Percentiles rank a stretch among this genome's conserved stretches.
phyloP scores from a whole-genome alignment of 2,888 invertebrate species.

The Halocaridina rubra region DNA sequence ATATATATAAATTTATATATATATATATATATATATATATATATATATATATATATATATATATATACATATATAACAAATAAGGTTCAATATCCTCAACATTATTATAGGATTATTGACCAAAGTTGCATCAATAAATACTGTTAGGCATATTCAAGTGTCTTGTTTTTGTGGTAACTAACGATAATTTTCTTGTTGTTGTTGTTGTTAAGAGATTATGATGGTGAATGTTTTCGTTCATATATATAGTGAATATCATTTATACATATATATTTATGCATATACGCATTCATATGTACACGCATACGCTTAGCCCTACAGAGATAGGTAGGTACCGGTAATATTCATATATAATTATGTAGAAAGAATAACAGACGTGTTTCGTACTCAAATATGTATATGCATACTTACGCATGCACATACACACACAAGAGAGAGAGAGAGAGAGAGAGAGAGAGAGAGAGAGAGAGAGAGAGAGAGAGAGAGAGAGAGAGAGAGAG shows the following conservation, averaged over 20 bases:
- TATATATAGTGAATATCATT: no score
- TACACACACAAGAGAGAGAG: background rate
- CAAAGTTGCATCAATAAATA: background rate
- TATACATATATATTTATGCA: no score
- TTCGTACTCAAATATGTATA: no score
- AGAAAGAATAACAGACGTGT: no score
- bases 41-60: slow-evolving; percentile 21
- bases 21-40: slow-evolving; percentile 25
- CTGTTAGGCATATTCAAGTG: background rate
- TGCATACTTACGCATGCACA: no score
- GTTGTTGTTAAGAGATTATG: background rate
- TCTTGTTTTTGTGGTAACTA: background rate
- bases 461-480: background rate
- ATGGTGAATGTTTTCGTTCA: no score
- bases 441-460: background rate
- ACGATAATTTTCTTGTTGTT: background rate
- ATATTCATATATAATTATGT: background rate
- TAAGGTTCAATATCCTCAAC: background rate
- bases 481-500: background rate
- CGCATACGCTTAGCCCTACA: no score
- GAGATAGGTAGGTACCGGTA: background rate
- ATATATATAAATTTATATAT: slow-evolving; percentile 22
- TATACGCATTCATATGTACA: no score
- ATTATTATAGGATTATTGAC: background rate
- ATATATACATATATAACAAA: background rate